A percentile compares a stretch with the other conserved stretches of the same genome.
These are phyloP conservation scores for Iselma pallidipennis DNA, from an alignment of 2,888 invertebrate genomes.

Conservation along the genomic window DNA sequence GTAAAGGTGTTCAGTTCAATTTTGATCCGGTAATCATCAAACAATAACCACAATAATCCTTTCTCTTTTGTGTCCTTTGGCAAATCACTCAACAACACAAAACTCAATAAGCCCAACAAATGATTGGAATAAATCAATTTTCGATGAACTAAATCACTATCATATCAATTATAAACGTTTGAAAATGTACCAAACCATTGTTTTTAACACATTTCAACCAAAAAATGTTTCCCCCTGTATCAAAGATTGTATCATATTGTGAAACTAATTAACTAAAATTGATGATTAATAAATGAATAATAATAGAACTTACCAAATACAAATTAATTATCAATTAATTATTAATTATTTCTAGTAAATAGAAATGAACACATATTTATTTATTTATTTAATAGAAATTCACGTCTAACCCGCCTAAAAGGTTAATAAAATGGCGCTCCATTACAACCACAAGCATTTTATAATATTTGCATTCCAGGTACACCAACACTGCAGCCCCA, in stretches of 20 bases:
- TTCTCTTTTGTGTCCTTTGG: background rate
- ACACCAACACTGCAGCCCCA: constrained; percentile 18
- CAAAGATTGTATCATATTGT: constrained; percentile 1
- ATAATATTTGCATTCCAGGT: constrained; percentile 23
- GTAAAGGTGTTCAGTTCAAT: too few relatives aligned
- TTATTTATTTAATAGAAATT: constrained; percentile 27
- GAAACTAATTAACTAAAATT: background rate
- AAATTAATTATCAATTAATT: background rate
- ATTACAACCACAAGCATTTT: constrained; percentile 20
- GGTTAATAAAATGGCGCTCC: constrained; percentile 56
- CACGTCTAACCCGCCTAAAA: constrained; percentile 53
- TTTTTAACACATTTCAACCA: background rate
- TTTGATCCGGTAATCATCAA: background rate
- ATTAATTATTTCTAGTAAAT: constrained; percentile 10
- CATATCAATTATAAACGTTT: background rate
- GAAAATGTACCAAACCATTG: background rate
- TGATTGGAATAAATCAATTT: background rate
- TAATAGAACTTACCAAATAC: background rate
- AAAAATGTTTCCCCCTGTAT: constrained; percentile 17
- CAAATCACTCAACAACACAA: background rate
- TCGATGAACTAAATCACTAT: background rate
- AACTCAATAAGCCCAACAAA: too few relatives aligned
- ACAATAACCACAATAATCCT: too few relatives aligned
- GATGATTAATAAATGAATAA: too few relatives aligned
- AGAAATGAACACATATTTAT: constrained; percentile 35